These are phyloP conservation scores for Accipiter virgatus DNA, from an alignment of 2,113 vertebrate genomes.

Conservation along the genomic window DNA sequence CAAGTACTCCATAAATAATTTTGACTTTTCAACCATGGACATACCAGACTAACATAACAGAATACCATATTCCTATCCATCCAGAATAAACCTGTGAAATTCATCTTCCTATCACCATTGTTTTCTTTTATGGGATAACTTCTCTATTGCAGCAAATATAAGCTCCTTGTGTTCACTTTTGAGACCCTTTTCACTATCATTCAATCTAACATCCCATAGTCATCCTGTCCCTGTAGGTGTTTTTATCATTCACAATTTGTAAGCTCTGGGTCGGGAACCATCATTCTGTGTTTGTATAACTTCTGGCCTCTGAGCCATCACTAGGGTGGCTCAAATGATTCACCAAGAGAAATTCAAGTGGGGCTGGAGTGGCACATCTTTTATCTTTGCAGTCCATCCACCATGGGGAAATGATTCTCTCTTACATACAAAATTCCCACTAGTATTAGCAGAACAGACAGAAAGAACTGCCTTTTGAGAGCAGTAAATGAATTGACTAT, in stretches of 20 bases:
- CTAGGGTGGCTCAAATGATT: not conserved
- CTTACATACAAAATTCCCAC: not conserved
- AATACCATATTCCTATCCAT: not conserved
- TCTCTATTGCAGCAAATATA: not conserved
- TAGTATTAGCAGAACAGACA: not conserved
- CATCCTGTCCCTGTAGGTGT: not conserved
- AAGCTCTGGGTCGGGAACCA: not conserved
- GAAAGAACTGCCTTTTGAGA: not conserved
- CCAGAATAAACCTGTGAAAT: not conserved
- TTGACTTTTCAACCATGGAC: not conserved
- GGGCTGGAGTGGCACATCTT: not conserved
- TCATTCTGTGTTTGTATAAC: not conserved
- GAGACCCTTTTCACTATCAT: not conserved
- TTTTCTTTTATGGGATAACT: not conserved
- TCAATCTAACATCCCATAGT: not conserved
- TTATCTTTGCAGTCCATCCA: not conserved
- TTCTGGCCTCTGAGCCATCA: not conserved
- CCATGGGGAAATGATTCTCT: fast-evolving
- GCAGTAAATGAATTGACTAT: not conserved
- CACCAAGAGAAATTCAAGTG: not conserved
- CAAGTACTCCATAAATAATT: not conserved
- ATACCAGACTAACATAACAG: not conserved
- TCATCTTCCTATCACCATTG: not conserved
- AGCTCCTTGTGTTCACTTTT: not conserved
- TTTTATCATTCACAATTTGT: not conserved